phyloP scores from a whole-genome alignment of 2,113 vertebrate genomes.

The Nycticebus coucang region DNA sequence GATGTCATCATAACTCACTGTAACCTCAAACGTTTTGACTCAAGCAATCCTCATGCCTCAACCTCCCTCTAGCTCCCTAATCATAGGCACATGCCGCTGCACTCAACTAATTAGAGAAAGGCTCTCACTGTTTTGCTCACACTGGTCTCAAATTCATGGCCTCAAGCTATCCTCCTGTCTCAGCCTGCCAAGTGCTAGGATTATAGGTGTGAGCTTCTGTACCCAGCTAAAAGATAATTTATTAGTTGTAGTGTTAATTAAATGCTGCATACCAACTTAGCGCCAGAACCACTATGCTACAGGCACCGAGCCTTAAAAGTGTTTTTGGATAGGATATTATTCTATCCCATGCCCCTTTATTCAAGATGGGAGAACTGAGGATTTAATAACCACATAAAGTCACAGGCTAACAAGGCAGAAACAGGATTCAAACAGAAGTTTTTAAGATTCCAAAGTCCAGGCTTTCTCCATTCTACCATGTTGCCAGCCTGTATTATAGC shows the following conservation, averaged over 20 bases:
- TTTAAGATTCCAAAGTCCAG: neutral
- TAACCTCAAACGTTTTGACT: too few relatives aligned
- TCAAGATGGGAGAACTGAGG: constrained; percentile 37
- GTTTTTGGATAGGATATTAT: neutral
- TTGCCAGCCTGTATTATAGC: neutral
- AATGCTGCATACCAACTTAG: neutral
- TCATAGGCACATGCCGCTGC: too few relatives aligned
- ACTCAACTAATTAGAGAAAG: too few relatives aligned
- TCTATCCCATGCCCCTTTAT: neutral
- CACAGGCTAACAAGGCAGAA: neutral
- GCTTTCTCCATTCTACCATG: neutral
- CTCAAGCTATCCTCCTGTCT: too few relatives aligned
- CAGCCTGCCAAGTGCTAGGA: too few relatives aligned
- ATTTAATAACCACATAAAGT: constrained; percentile 13
- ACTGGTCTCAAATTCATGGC: too few relatives aligned
- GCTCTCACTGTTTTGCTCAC: too few relatives aligned
- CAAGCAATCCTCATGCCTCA: too few relatives aligned
- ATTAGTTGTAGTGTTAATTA: neutral
- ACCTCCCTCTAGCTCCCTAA: too few relatives aligned
- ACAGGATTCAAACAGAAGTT: neutral
- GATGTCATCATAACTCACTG: too few relatives aligned
- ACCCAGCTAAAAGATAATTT: neutral
- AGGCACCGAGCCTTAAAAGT: neutral
- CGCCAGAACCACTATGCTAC: too few relatives aligned
- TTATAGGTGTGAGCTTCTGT: too few relatives aligned